phyloP scores from a whole-genome alignment of 2,797 vertebrate species.

The Rhyacichthys aspro region DNA sequence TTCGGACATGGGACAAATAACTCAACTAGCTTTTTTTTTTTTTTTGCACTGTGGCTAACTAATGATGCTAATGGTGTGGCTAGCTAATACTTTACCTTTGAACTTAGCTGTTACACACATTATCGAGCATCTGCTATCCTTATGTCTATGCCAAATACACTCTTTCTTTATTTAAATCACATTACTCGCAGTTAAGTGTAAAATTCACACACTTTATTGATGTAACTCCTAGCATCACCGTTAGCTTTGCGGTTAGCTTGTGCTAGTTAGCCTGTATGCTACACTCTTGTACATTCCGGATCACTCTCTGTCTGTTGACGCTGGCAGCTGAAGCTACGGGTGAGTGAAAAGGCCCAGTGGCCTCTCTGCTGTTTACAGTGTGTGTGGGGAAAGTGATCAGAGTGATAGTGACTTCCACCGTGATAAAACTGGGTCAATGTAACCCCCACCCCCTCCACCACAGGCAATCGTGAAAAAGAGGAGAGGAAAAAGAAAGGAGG shows the following conservation, averaged over 20 bases:
- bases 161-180: no score
- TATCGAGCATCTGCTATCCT: no score
- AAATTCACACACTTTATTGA: no score
- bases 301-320: constrained; percentile 18
- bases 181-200: no score
- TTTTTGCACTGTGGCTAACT: no score
- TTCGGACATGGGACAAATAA: no score
- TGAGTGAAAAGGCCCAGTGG: constrained; percentile 65
- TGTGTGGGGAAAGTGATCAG: constrained; percentile 77
- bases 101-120: no score
- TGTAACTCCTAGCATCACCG: no score
- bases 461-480: constrained; percentile 80
- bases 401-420: constrained; percentile 82
- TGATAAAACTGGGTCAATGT: constrained; percentile 86
- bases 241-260: background rate
- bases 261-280: constrained; percentile 7
- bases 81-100: no score
- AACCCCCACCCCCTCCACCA: constrained; percentile 81
- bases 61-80: no score
- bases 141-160: no score
- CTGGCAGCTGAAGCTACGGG: constrained; percentile 34
- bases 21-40: no score
- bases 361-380: constrained; percentile 63
- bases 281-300: constrained; percentile 25
- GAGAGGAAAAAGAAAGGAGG: constrained; percentile 67